Conservation (phyloP, 2,113 vertebrate genomes). For the Clarias macrocephalus region DNA sequence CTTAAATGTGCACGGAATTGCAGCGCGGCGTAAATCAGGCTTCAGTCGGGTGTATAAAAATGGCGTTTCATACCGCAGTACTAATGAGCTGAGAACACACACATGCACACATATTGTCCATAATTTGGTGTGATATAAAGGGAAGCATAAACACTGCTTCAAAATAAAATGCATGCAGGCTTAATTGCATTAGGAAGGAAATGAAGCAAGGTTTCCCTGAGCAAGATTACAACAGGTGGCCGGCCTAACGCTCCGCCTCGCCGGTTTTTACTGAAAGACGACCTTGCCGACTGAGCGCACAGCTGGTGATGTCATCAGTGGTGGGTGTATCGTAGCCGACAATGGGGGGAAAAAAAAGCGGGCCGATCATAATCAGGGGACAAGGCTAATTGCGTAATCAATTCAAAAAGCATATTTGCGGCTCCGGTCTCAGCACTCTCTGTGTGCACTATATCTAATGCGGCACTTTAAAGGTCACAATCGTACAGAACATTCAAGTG, state of each 20-base stretch:
- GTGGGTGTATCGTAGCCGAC: neutral
- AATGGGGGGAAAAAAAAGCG: neutral
- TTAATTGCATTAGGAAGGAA: slow-evolving; percentile 49
- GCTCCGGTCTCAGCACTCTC: neutral
- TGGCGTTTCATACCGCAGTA: slow-evolving; percentile 11
- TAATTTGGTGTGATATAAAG: slow-evolving; percentile 43
- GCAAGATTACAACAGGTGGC: slow-evolving; percentile 12
- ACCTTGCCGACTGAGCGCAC: neutral
- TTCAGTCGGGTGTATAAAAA: slow-evolving; percentile 21
- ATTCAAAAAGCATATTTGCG: neutral
- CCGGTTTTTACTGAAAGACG: slow-evolving; percentile 26
- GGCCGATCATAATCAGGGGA: neutral
- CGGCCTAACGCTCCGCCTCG: neutral
- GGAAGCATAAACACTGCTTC: slow-evolving; percentile 33
- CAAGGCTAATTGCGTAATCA: slow-evolving; percentile 21
- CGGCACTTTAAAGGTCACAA: slow-evolving; percentile 8
- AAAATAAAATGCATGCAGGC: slow-evolving; percentile 30
- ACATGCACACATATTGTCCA: neutral
- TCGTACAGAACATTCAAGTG: neutral
- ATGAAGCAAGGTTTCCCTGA: slow-evolving; percentile 39
- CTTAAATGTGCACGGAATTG: neutral
- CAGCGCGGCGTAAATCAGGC: neutral
- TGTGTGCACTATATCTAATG: neutral
- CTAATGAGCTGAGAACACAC: slow-evolving; percentile 22
- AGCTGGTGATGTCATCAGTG: slow-evolving; percentile 34